Evolutionary conservation across 64 coral and sea anemone genomes (phyloP), one percentile per base, ranked within the genome.

Genomic region (Montipora cactus): DNA sequence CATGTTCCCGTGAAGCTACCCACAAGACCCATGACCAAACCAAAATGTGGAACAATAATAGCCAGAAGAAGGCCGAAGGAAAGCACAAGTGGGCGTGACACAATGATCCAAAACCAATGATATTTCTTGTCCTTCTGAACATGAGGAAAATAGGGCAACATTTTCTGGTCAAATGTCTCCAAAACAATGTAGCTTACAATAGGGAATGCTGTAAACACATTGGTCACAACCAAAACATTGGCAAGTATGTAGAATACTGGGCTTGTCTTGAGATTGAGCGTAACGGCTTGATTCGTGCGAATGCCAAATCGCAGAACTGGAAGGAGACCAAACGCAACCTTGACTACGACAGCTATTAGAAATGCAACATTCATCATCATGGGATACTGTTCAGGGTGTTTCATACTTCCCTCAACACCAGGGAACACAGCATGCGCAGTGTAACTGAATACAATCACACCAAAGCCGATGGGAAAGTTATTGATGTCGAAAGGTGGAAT

Each of bases 341-440:
- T 97, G 75, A 94, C 82, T 3, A 90, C 37, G 3, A 89, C 95
- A 11, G 95, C 95, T 67, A 97, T 75, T 44, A 22, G 76, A 68
- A 97, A 97, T 6, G 95, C 80, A 11, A 86, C 67, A 53, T 97
- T 97, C 95, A 97, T 97, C 95, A 97, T 97, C 89, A 91, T 44
- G 21, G 95, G 95, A 61, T 91, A 97, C 67, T 94, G 94, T 1
- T 73, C 74, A 47, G 95, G 95, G 15, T 89, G 89, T 11, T 69
- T 81, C 95, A 97, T 97, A 25, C 95, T 94, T 73, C 91, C 92
- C 76, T 97, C 95, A 0, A 97, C 89, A 52, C 95, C 95, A 6
- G 95, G 95, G 78, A 97, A 97, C 44, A 95, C 89, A 21, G 94
- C 94, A 87, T 95, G 94, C 7, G 94, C 94, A 59, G 80, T 86